Evolutionary conservation across 2,113 vertebrate genomes (phyloP).

Genomic region (Hippocampus comes): DNA sequence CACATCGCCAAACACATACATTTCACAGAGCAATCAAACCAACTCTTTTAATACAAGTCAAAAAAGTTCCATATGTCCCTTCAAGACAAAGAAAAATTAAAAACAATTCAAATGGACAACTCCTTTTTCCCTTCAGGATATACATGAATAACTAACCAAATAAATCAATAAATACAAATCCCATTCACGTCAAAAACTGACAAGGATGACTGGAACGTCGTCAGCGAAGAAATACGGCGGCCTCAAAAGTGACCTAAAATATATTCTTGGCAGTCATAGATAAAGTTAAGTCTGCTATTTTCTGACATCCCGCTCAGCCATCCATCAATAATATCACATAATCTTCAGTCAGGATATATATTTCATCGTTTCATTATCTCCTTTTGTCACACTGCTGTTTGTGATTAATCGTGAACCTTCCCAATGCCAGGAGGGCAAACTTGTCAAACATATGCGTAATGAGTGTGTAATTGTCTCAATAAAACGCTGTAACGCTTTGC

Average conservation of each 20-base stretch:
- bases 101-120: background rate
- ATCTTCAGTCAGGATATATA: slow-evolving; percentile 52
- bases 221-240: slow-evolving; percentile 45
- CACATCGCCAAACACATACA: too few relatives aligned
- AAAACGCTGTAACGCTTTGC: slow-evolving; percentile 59
- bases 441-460: slow-evolving; percentile 72
- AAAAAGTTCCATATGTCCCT: background rate
- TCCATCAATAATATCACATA: slow-evolving; percentile 62
- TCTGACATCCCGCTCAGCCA: slow-evolving; percentile 46
- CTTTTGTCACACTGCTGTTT: slow-evolving; percentile 56
- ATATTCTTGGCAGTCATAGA: slow-evolving; percentile 57
- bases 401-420: slow-evolving; percentile 63
- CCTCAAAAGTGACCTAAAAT: slow-evolving; percentile 61
- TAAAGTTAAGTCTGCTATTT: slow-evolving; percentile 48
- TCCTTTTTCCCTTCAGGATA: too few relatives aligned
- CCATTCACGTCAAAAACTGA: slow-evolving; percentile 37
- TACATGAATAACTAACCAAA: background rate
- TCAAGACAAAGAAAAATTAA: too few relatives aligned
- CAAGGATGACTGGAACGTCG: slow-evolving; percentile 50
- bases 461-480: slow-evolving; percentile 62
- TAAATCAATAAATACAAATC: background rate
- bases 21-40: too few relatives aligned
- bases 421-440: slow-evolving; percentile 53
- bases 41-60: too few relatives aligned
- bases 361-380: slow-evolving; percentile 53